A percentile compares a stretch with the other conserved stretches of the same genome.
Conservation (phyloP, 1,140 invertebrate species). For the Drosophila aff. region DNA sequence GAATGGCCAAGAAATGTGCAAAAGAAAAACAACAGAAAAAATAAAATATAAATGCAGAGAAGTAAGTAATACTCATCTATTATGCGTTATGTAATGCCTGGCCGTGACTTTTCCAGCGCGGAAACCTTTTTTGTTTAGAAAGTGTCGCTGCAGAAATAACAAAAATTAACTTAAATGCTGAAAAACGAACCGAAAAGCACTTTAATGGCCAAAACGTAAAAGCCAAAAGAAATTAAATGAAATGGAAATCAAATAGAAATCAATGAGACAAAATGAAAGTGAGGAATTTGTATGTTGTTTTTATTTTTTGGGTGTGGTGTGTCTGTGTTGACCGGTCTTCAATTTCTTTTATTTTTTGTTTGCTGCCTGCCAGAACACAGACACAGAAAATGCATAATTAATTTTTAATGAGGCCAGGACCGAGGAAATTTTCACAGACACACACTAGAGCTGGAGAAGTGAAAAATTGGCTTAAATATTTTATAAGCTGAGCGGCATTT, state of each 20-base stretch:
- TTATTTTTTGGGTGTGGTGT: conserved; percentile 58
- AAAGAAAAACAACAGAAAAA: conserved; percentile 17
- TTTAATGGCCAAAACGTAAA: conserved; percentile 46
- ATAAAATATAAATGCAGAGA: neutral
- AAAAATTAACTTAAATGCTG: conserved; percentile 56
- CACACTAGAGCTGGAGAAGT: conserved; percentile 1
- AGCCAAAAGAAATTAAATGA: conserved; percentile 62
- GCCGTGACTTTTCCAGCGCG: conserved; percentile 62
- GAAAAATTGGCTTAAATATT: conserved; percentile 64
- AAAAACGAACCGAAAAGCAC: conserved; percentile 31
- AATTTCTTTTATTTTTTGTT: conserved; percentile 17
- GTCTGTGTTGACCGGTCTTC: conserved; percentile 17
- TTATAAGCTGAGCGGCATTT: conserved; percentile 58
- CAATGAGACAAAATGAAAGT: conserved; percentile 59
- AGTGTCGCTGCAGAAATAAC: conserved; percentile 37
- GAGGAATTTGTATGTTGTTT: conserved; percentile 32
- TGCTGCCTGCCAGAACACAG: conserved; percentile 19
- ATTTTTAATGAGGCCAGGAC: conserved; percentile 45
- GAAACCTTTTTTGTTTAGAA: conserved; percentile 65
- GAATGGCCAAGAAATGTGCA: conserved; percentile 31
- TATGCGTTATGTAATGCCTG: conserved; percentile 63
- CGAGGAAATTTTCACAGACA: conserved; percentile 7
- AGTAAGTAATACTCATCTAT: conserved; percentile 22
- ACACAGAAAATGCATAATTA: conserved; percentile 46
- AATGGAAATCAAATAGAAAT: conserved; percentile 76